A percentile compares a stretch with the other conserved stretches of the same genome.
These are phyloP conservation scores for Nothocercus julius DNA, from an alignment of 2,113 vertebrate genomes.

Conservation along the genomic window DNA sequence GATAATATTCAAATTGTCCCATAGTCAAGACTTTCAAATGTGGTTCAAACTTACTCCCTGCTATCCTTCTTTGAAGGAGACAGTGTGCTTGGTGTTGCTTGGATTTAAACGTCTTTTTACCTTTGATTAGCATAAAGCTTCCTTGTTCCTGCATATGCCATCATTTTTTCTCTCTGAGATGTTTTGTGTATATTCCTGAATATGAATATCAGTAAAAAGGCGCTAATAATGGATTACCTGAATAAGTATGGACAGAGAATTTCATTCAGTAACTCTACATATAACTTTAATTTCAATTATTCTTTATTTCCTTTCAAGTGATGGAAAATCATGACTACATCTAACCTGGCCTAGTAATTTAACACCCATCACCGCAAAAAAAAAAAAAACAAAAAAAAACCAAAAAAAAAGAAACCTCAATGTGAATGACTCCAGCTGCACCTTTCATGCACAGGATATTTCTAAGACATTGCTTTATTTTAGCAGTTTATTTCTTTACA, in stretches of 20 bases:
- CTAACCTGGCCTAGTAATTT: background rate
- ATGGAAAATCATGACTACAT: background rate
- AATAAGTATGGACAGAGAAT: background rate
- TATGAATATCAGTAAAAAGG: background rate
- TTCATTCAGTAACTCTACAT: background rate
- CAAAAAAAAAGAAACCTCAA: background rate
- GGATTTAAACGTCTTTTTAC: background rate
- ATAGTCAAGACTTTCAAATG: background rate
- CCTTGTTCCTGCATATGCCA: background rate
- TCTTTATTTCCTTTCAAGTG: background rate
- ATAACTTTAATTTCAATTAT: background rate
- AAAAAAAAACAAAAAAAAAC: too few relatives aligned
- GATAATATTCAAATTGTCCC: constrained; percentile 1
- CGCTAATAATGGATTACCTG: background rate
- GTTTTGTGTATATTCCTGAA: background rate
- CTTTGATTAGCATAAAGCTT: background rate
- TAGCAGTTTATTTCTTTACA: background rate
- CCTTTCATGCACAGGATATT: background rate
- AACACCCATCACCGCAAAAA: background rate
- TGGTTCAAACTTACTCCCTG: background rate
- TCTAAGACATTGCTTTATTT: background rate
- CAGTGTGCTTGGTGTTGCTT: background rate
- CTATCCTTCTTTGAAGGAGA: constrained; percentile 26
- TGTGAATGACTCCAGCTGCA: background rate
- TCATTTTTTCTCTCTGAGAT: background rate